These are phyloP conservation scores for Paratrypauchen microcephalus DNA, from an alignment of 2,797 vertebrate genomes.

Conservation along the genomic window DNA sequence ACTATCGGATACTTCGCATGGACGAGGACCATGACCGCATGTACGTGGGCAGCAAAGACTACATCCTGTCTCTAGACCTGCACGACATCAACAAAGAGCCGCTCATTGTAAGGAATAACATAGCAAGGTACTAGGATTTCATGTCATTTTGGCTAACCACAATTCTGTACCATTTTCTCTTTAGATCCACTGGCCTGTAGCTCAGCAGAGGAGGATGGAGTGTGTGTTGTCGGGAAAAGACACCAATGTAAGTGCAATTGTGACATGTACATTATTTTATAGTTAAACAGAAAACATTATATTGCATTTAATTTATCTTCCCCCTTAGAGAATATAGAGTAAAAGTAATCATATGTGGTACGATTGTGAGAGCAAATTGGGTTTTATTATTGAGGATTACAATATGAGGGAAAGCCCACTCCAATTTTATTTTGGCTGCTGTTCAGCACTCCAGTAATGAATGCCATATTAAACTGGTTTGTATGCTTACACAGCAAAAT, in stretches of 20 bases:
- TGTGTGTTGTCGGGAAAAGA: constrained; percentile 96
- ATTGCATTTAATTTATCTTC: background rate
- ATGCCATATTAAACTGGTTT: background rate
- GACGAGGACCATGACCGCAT: constrained; percentile 99
- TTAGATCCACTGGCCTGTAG: constrained; percentile 97
- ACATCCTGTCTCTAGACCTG: constrained; percentile 94
- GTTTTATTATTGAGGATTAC: constrained; percentile 8
- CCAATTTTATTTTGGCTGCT: constrained; percentile 1
- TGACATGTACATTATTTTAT: background rate
- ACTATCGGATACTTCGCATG: constrained; percentile 96
- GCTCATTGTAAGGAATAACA: constrained; percentile 87
- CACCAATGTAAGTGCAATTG: constrained; percentile 85
- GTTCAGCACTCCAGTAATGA: background rate
- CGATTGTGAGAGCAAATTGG: background rate
- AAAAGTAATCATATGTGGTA: background rate
- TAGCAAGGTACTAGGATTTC: background rate
- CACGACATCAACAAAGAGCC: constrained; percentile 99
- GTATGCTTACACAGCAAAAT: background rate
- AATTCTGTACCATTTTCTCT: constrained; percentile 12
- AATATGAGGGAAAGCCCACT: background rate
- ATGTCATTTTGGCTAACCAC: constrained; percentile 27
- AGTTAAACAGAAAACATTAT: background rate
- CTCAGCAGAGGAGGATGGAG: constrained; percentile 91
- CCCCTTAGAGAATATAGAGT: background rate
- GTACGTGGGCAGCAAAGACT: constrained; percentile 99